Evolutionary conservation across 2,888 invertebrate genomes (phyloP), one percentile per base, ranked within the genome.

Genomic region (Polydesmus complanatus): DNA sequence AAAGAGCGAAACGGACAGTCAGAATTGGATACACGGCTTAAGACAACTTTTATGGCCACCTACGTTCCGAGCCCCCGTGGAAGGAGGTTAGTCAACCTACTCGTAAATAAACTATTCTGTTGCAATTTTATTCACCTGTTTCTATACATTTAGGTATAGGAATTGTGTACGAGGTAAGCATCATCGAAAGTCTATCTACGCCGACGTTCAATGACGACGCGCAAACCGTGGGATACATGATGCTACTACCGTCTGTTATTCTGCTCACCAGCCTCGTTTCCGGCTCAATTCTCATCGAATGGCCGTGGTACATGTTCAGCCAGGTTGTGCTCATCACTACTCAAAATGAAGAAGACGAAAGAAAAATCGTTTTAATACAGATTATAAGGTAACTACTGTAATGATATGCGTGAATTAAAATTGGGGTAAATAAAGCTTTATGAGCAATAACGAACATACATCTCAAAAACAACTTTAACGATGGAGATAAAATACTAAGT

Each of bases 11-110:
- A 80, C 79, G 22, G 83, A 85, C 63, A 78, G 81, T 3, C 84
- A 85, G 68, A 69, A 77, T 56, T 86, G 85, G 85, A 86, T 86
- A 80, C 77, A 79, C 14, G 80, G 79, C 64, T 80, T 83, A 54
- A 74, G 79, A 63, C 73, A 75, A 63, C 73, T 82, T 65, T 68
- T 83, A 25, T 73, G 73, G 66, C 72, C 76, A 8, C 57, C 63
- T 2, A 23, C 54, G 18, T 23, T 37, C 14, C 18, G 50, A 11
- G n/a, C 52, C 21, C 37, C 37, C 11, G 23, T 63, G 3, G 53
- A 57, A 22, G n/a, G 22, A 14, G 27, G 63, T 63, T 61, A 56
- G 37, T 26, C 21, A 27, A 1, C 8, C 22, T 11, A n/a, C n/a
- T 37, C 5, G 14, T 37, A 37, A 37, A 37, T 37, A 37, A 8